These are phyloP conservation scores for Sinosuthora webbiana DNA, from an alignment of 2,113 vertebrate genomes.

Conservation along the genomic window DNA sequence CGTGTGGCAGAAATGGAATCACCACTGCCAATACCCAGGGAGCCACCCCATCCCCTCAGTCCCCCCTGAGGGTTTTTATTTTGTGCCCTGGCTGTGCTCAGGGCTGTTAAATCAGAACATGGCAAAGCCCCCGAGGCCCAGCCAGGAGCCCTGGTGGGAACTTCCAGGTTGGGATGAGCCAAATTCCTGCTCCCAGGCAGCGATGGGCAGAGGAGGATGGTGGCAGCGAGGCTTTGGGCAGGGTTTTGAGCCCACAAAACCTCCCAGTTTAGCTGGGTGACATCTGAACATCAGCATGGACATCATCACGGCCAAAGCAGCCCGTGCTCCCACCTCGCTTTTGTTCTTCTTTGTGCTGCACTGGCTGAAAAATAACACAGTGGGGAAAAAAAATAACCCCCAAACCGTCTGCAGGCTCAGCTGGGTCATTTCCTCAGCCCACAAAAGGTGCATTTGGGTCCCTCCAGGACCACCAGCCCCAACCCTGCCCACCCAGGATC, in stretches of 20 bases:
- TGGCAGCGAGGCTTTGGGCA: accelerated
- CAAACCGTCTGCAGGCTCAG: not conserved
- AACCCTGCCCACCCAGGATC: not conserved
- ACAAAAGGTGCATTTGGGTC: not conserved
- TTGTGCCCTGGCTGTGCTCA: not conserved
- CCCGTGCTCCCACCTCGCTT: not conserved
- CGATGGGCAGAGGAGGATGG: not conserved
- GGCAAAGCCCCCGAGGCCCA: not conserved
- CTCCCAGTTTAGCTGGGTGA: accelerated
- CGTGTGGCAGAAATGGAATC: not conserved
- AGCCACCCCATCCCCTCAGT: not conserved
- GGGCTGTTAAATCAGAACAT: not conserved
- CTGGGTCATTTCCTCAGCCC: not conserved
- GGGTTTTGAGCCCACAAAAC: not conserved
- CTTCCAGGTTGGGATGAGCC: not conserved
- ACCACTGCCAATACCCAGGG: not conserved
- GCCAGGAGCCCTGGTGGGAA: not conserved
- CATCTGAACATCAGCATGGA: not conserved
- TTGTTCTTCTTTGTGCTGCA: not conserved
- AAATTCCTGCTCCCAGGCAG: not conserved
- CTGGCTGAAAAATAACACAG: not conserved
- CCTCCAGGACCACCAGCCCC: not conserved
- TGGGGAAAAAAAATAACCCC: no score
- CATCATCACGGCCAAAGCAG: not conserved
- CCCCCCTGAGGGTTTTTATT: not conserved